Evolutionary conservation across 2,888 invertebrate genomes (phyloP), one percentile per base, ranked within the genome.

Genomic region (Cephus pulcher): DNA sequence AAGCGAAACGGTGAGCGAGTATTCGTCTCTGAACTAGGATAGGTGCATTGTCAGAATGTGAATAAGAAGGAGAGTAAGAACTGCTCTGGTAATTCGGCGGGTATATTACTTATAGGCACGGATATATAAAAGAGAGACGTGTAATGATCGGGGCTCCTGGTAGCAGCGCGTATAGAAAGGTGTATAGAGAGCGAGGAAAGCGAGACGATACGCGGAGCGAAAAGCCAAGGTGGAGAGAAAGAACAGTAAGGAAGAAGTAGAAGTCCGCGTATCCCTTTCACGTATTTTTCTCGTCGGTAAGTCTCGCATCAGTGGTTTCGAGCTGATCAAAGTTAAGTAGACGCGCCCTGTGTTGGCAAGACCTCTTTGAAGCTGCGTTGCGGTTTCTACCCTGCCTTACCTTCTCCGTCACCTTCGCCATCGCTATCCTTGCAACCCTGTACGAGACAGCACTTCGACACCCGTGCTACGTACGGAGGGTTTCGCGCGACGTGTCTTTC

Each of bases 271-370:
- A 84, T 80, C 84, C 83, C 83, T 69, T 69, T 40, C 75, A 34
- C 40, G 37, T 34, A 35, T 74, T 40, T 75, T 40, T 34, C 23
- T 56, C 82, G 80, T 82, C 76, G 76, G 83, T 34, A 34, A 71
- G 89, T 89, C 87, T 86, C 89, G 88, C 89, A 88, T 87, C 88
- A 89, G 87, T 88, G 89, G 89, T 87, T 88, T 85, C 86, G 85
- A 87, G 84, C 90, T 90, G 90, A 91, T 91, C 91, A 90, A 90
- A 90, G 90, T 90, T 91, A 90, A 91, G 90, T 91, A 91, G 90
- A 89, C 89, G 86, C 86, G 84, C 84, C 86, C 83, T 86, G 81
- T 79, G 80, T 79, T 82, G 81, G 80, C 83, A 78, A 83, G 85
- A 85, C 86, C 88, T 86, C 89, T 89, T 89, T 88, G 87, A 87